Evolutionary conservation across 1,140 invertebrate genomes (phyloP), one percentile per base, ranked within the genome.

Genomic region (Leptopilina boulardi): DNA sequence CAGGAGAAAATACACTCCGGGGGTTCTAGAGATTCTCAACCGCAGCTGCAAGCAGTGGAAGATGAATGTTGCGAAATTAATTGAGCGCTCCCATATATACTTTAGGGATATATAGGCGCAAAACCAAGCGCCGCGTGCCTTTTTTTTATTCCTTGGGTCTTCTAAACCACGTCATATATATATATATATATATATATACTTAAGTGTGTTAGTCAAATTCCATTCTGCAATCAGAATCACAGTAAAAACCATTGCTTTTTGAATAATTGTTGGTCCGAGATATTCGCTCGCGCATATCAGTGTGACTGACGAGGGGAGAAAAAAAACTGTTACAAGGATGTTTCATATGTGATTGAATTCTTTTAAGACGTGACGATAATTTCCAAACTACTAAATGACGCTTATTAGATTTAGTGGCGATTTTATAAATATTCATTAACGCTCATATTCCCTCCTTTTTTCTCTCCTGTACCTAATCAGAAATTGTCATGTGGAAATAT

Each of bases 21-120:
- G 77, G 82, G 78, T 80, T 75, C 47, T 34, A 44, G 73, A 70
- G n/a, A n/a, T n/a, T n/a, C 75, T 75, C 66, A 66, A 76, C 59
- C 72, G 38, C 82, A 81, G 83, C 79, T 81, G 81, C 80, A 82
- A 66, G 71, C 75, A 73, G 71, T 80, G 73, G 78, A 82, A 84
- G 83, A 84, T 79, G 82, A 84, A 84, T 82, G 83, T 81, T 81
- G 77, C 66, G 74, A 81, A 82, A 82, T 84, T 84, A 82, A 84
- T 84, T 76, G 79, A 54, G 72, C 70, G 34, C 75, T 56, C 71
- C 76, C 77, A 51, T 42, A 42, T 13, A 74, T 83, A 83, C 79
- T 73, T 77, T 30, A 56, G 71, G n/a, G n/a, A n/a, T n/a, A n/a
- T n/a, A 81, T 78, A 76, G 76, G 54, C 74, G 72, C 76, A 83